Percentiles rank a stretch among this genome's conserved stretches.
These are phyloP conservation scores for Octodonta nipae DNA, from an alignment of 2,888 invertebrate genomes.

Conservation along the genomic window DNA sequence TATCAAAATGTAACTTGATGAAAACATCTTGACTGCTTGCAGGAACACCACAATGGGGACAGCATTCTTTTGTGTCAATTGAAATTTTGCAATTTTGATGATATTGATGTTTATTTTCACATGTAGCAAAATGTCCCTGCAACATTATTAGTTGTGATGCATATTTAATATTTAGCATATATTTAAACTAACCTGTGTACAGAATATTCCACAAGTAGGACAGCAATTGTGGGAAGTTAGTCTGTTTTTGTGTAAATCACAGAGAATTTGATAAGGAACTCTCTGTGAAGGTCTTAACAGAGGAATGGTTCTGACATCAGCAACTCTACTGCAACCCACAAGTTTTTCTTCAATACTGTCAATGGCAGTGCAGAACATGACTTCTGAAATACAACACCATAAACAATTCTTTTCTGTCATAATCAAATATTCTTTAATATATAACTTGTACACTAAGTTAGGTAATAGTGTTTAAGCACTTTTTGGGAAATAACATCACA, in stretches of 20 bases:
- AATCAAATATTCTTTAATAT: too few species aligned
- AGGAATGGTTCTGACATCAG: constrained; percentile 42
- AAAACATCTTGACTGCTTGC: constrained; percentile 45
- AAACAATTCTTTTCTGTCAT: too few species aligned
- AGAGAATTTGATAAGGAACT: constrained; percentile 68
- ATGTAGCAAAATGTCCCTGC: constrained; percentile 73
- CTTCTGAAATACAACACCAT: constrained; percentile 34
- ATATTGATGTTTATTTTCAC: constrained; percentile 65
- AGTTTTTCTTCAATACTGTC: constrained; percentile 60
- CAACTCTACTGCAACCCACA: constrained; percentile 68
- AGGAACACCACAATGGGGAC: constrained; percentile 61
- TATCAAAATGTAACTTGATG: constrained; percentile 49
- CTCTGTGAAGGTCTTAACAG: constrained; percentile 56
- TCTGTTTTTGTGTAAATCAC: constrained; percentile 63
- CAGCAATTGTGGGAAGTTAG: constrained; percentile 75
- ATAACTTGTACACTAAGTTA: too few species aligned
- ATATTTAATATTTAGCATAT: constrained; percentile 2
- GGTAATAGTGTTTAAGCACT: too few species aligned
- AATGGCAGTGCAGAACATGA: constrained; percentile 60
- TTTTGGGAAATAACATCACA: too few species aligned
- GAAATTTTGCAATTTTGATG: constrained; percentile 57
- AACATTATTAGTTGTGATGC: constrained; percentile 5
- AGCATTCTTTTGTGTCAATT: constrained; percentile 36
- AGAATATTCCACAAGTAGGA: constrained; percentile 78
- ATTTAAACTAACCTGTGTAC: constrained; percentile 54